Conservation (phyloP, 2,113 vertebrate genomes). For the Coracopsis vasa region DNA sequence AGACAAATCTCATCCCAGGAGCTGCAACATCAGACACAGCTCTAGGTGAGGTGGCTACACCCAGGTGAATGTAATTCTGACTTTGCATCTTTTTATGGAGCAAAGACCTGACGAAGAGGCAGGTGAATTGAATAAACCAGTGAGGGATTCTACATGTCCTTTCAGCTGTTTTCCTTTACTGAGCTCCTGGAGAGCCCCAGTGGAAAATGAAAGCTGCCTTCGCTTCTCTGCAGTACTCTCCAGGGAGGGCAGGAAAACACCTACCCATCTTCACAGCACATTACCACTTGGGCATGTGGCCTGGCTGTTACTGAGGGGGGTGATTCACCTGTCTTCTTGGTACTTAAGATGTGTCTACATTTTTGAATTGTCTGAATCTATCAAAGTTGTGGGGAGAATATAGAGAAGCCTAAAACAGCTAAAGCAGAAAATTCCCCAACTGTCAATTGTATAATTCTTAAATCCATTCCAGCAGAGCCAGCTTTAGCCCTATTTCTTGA, state of each 20-base stretch:
- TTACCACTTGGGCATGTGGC: not conserved
- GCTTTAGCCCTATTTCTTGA: not conserved
- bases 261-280: conserved; percentile 13
- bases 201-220: not conserved
- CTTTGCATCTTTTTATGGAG: not conserved
- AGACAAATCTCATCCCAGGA: not conserved
- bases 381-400: not conserved
- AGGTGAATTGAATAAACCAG: not conserved
- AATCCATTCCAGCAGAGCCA: conserved; percentile 26
- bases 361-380: not conserved
- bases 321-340: not conserved
- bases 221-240: not conserved
- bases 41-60: not conserved
- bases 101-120: fast-evolving
- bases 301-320: not conserved
- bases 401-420: not conserved
- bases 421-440: conserved; percentile 33
- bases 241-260: conserved; percentile 10
- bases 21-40: not conserved
- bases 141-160: not conserved
- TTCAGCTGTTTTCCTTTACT: conserved; percentile 2
- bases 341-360: not conserved
- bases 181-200: not conserved
- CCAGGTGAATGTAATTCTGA: not conserved
- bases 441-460: conserved; percentile 32